phyloP scores from a whole-genome alignment of 35 echinoderm and acorn worm species.

The Lytechinus pictus region DNA sequence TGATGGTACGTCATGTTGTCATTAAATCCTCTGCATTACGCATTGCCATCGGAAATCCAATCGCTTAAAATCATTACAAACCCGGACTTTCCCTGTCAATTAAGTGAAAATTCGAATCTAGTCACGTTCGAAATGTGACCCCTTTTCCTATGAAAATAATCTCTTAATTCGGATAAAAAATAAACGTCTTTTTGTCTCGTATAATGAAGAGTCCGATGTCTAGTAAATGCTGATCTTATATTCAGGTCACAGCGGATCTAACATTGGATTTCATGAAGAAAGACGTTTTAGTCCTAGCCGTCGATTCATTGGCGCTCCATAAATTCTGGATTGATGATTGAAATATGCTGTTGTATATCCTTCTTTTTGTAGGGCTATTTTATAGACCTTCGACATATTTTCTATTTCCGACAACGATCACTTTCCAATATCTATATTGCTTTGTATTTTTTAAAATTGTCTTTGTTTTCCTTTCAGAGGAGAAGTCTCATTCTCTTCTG shows the following conservation, averaged over 20 bases:
- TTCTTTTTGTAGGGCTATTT: not conserved
- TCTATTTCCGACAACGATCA: too few species aligned
- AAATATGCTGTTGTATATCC: not conserved
- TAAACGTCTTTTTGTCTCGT: not conserved
- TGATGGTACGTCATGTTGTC: not conserved
- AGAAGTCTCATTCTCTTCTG: too few species aligned
- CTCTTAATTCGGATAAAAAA: not conserved
- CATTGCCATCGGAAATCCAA: not conserved
- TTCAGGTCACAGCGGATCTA: not conserved
- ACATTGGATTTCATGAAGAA: not conserved
- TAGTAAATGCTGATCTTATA: not conserved
- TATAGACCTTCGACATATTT: too few species aligned
- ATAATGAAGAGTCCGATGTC: not conserved
- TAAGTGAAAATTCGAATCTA: not conserved
- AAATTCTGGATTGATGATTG: not conserved
- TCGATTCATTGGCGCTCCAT: not conserved
- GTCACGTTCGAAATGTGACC: not conserved
- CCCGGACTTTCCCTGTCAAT: not conserved
- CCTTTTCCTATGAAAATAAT: conserved; percentile 11
- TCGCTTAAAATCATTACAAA: not conserved
- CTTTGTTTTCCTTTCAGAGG: too few species aligned
- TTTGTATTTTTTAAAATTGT: too few species aligned
- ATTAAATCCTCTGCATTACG: not conserved
- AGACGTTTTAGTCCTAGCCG: not conserved
- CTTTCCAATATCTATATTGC: too few species aligned